Base-by-base conservation (phyloP, 2,888 invertebrate species). In the Cantharis nigra region DNA sequence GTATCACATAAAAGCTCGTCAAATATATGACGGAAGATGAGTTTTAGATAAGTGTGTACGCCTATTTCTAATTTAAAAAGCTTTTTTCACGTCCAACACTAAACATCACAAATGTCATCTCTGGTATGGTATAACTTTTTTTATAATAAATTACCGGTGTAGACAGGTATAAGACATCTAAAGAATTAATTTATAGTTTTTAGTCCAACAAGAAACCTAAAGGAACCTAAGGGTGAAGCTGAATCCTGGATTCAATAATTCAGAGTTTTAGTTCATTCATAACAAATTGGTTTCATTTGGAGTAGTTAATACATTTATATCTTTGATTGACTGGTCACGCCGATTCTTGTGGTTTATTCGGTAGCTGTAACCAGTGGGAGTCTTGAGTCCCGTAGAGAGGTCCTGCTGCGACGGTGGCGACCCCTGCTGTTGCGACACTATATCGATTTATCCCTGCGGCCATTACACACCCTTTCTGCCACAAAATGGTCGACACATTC, bases 361-460 rank as follows among this genome's bases (percentile, higher is more conserved):
- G 82, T 82, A 82, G 82, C 82, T 26, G 74, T 63, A 78, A 81
- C 79, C 82, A 81, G 82, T 81, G 81, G 82, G 82, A 82, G 79
- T 79, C 78, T 78, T 77, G 83, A 82, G 83, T 81, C 85, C 85
- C 80, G 84, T 81, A 82, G 86, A 82, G 85, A 82, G 80, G 83
- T 82, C 87, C 86, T 83, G 86, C 87, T 86, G 87, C 85, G 86
- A 86, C 87, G 85, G 87, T 86, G 86, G 86, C 86, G 85, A 85
- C 86, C 86, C 87, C 86, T 85, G 86, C 87, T 85, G 86, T 82
- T 85, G 86, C 85, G 85, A 85, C 84, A 86, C 81, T 83, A 83
- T 85, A 86, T 87, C 86, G 86, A 87, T 86, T 85, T 85, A 83
- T 74, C 84, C 86, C 85, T 76, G 78, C 77, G 81, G 83, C 82